Evolutionary conservation across 2,797 vertebrate genomes (phyloP).

Genomic region (Limosa lapponica): DNA sequence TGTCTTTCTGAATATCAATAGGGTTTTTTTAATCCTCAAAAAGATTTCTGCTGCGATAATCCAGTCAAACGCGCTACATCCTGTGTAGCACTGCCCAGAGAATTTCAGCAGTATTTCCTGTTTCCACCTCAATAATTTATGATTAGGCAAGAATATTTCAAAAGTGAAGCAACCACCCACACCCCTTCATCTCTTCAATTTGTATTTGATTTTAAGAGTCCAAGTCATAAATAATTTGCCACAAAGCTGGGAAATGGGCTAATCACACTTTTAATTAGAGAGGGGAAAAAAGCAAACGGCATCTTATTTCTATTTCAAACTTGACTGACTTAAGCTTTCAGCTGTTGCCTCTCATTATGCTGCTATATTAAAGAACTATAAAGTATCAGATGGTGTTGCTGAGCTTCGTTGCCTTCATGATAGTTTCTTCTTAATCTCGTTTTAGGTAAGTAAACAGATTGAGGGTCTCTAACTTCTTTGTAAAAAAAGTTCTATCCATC

Average conservation of each 20-base stretch:
- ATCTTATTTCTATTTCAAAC: constrained; percentile 1
- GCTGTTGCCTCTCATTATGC: background rate
- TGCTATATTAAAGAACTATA: background rate
- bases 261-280: background rate
- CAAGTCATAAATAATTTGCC: constrained; percentile 11
- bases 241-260: background rate
- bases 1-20: background rate
- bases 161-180: background rate
- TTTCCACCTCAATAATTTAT: background rate
- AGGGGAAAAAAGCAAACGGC: background rate
- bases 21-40: background rate
- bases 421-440: background rate
- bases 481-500: background rate
- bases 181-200: background rate
- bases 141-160: background rate
- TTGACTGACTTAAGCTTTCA: background rate
- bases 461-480: background rate
- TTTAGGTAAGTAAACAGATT: background rate
- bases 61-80: background rate
- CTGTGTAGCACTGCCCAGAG: background rate
- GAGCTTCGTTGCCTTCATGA: background rate
- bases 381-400: background rate
- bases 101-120: background rate
- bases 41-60: background rate
- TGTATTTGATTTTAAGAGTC: background rate